Base-by-base conservation (phyloP, 64 coral and sea anemone species). In the Montipora sp. region DNA sequence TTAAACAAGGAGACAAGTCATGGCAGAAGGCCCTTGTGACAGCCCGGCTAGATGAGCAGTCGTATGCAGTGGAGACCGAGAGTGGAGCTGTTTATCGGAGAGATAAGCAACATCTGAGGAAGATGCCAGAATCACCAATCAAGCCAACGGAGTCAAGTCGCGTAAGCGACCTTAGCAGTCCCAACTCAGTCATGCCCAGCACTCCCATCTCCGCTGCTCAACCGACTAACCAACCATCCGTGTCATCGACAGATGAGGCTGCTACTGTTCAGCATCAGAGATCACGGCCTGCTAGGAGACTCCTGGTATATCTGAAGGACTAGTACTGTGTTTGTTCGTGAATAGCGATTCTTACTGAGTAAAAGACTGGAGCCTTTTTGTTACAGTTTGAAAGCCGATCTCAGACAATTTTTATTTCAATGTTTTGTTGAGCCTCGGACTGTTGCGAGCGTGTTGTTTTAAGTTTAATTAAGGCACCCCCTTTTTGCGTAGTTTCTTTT, bases 1-100 rank as follows among this genome's bases (percentile, higher is more conserved):
- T 93, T 61, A 65, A n/a, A 11, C 84, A 80, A 5, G 83, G 91
- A 18, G 13, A 84, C n/a, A 88, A 84, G 73, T 16, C 68, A 1
- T 90, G 79, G 78, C 13, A 66, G 3, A 84, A 89, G 14, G 92
- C 75, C 15, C 48, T n/a, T 16, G 77, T 93, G 0, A 55, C 23
- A 7, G 51, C 47, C 45, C 3, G 87, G 13, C 53, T 90, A 1
- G 93, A 77, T 21, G 92, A 93, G 48, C 20, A 80, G 51, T 91
- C 90, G 7, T 83, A 82, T 46, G 36, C 50, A 0, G 44, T 89
- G 7, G 80, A 89, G 21, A 83, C 87, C 2, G 11, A 20, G 3
- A 43, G 61, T 8, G 92, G 92, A 48, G 75, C 18, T 5, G 63
- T 21, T 3, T 78, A 82, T 79, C 8, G 78, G 18, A 83, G 63